Evolutionary conservation across 2,113 vertebrate genomes (phyloP), one percentile per base, ranked within the genome.

Genomic region (Poicephalus gulielmi): DNA sequence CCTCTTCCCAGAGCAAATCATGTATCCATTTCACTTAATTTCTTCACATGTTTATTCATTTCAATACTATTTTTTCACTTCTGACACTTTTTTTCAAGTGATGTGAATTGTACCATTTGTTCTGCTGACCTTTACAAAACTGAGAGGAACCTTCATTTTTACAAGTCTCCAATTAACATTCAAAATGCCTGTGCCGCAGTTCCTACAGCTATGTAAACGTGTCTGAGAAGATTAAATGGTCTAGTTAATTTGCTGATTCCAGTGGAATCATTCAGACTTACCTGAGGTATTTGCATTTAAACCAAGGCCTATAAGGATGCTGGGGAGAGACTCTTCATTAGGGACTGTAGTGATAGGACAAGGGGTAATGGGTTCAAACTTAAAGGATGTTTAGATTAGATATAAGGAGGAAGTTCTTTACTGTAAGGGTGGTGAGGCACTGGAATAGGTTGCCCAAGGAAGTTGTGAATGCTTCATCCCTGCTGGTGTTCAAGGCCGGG

Each of bases 171-270:
- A 64, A 74, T 90, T 93, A 87, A 67, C 4, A 7, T 89, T 76
- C 44, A 84, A 69, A 92, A 88, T 46, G 53, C 73, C 92, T 89
- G 66, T 57, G 62, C 81, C 39, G 9, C 59, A 12, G 67, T 85
- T 96, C 78, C 91, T 83, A 49, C 7, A 79, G 68, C 64, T 64
- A 57, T 41, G 82, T 74, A 83, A 90, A 86, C 2, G 3, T 60
- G 30, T 60, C 50, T 68, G 75, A 86, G 80, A 84, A 91, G 82
- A 92, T 93, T 92, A 93, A 96, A 95, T 4, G 43, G 76, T 88
- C 71, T 63, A 27, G 30, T 81, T 92, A 60, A 90, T 75, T 75
- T 90, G 83, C 93, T 96, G 93, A 93, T 77, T 92, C 93, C 79
- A 88, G 85, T 5, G 5, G 85, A 96, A 96, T 81, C 30, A 4